These are phyloP conservation scores for Hydrozoanthus gracilis DNA, from an alignment of 92 coral and sea anemone genomes.

Conservation along the genomic window DNA sequence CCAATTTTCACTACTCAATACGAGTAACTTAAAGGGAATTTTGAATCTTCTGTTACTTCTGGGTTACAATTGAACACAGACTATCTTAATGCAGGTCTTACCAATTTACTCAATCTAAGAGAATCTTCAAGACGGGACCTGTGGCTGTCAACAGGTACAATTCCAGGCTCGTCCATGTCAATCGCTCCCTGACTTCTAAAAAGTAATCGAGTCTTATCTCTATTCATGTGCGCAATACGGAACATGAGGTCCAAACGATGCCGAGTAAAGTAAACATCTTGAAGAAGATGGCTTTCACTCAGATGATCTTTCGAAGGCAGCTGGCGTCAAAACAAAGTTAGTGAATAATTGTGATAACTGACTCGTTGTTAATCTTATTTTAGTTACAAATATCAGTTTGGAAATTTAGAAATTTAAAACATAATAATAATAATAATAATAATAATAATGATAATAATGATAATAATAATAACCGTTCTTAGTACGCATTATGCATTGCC, in stretches of 20 bases:
- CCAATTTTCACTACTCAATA: too few relatives aligned
- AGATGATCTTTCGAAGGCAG: conserved; percentile 76
- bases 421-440: too few relatives aligned
- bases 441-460: too few relatives aligned
- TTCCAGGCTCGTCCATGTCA: conserved; percentile 48
- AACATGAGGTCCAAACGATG: conserved; percentile 96
- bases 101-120: conserved; percentile 12
- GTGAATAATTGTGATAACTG: too few relatives aligned
- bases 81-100: neutral
- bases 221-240: conserved; percentile 94
- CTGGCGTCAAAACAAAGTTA: conserved; percentile 40
- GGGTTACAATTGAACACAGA: too few relatives aligned
- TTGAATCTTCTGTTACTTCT: too few relatives aligned
- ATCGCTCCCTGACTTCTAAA: conserved; percentile 80
- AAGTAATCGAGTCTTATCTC: conserved; percentile 89
- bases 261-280: conserved; percentile 85
- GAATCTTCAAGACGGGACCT: conserved; percentile 41
- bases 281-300: conserved; percentile 88
- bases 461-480: too few relatives aligned
- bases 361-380: too few relatives aligned
- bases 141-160: conserved; percentile 17
- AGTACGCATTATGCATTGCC: too few relatives aligned
- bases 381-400: too few relatives aligned
- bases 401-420: too few relatives aligned
- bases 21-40: neutral